Base-by-base conservation (phyloP, 2,113 vertebrate species). In the Atherinomorus stipes region DNA sequence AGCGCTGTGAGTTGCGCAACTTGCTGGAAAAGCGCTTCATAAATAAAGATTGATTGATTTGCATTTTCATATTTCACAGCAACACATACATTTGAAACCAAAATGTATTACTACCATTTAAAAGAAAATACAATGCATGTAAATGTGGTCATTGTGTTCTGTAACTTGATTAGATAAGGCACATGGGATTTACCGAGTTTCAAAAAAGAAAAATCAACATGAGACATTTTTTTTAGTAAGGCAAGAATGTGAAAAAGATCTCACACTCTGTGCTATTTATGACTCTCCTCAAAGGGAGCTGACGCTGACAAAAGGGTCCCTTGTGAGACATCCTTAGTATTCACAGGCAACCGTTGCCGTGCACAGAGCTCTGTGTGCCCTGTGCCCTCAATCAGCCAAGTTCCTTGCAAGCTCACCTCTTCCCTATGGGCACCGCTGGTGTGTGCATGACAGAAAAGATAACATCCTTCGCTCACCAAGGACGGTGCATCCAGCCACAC, bases 401-500 rank as follows among this genome's bases (percentile, higher is more conserved):
- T 73, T 80, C 80, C 71, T 82, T 56, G 88, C 87, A 60, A 82
- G 85, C 87, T 85, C 87, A 86, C 88, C 90, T 85, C 90, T 78
- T 70, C 84, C 85, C 80, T 77, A 21, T 90, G 76, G 79, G 87
- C 78, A 81, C 64, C 31, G 8, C 82, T 90, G 76, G 77, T 87
- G 50, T 76, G 83, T 80, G 79, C 79, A 85, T 67, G 85, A 89
- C 88, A 91, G 58, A 90, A 89, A 76, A 74, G 83, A 92, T 91
- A 84, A 92, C 85, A 75, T 89, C 85, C 83, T 58, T 81, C 16
- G 18, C 68, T 72, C 65, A 21, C 71, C 64, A 25, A 60, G 72
- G 81, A 85, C 44, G 37, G n/a, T 31, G 79, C 80, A 57, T 58
- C 22, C 77, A 71, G 74, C 64, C 52, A 54, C 76, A 77, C 67